Conservation (phyloP, 2,113 vertebrate species). For the Madoqua kirkii region DNA sequence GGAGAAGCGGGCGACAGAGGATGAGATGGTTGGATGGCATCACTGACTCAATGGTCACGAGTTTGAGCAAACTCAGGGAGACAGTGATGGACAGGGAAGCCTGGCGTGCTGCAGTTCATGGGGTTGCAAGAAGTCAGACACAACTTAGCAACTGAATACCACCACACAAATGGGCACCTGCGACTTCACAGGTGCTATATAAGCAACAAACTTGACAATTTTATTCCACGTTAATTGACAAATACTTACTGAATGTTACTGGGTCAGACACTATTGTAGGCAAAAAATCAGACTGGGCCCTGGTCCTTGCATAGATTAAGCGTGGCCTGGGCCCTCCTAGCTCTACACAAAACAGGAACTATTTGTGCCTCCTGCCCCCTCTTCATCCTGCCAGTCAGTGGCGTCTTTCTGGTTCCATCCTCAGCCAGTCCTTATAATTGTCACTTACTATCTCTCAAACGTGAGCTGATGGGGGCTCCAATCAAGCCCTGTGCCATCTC, state of each 20-base stretch:
- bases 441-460: neutral
- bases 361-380: neutral
- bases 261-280: neutral
- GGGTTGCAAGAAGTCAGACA: neutral
- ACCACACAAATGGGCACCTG: neutral
- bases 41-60: neutral
- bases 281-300: neutral
- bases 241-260: neutral
- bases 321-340: neutral
- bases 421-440: neutral
- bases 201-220: neutral
- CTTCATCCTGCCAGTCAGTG: neutral
- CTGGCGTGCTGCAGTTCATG: neutral
- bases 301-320: neutral
- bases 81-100: neutral
- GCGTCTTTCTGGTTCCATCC: neutral
- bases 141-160: neutral
- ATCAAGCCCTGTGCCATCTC: rapidly evolving
- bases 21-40: neutral
- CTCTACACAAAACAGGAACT: neutral
- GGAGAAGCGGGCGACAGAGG: neutral
- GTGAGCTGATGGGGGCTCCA: neutral
- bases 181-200: neutral
- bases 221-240: neutral
- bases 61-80: neutral